phyloP scores from a whole-genome alignment of 2,888 invertebrate species.

The Stegana nigrithorax region DNA sequence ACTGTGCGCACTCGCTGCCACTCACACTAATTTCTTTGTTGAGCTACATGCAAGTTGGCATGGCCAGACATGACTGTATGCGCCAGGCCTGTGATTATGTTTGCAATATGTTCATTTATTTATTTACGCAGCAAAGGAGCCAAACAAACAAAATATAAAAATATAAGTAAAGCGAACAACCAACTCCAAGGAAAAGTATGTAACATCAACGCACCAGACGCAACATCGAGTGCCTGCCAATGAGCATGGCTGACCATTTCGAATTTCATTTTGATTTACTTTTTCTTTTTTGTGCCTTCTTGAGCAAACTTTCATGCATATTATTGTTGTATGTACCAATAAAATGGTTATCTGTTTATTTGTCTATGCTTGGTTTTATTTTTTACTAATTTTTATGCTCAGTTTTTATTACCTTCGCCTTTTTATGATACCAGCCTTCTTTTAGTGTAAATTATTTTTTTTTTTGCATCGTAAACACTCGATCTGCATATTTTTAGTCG shows the following conservation, averaged over 20 bases:
- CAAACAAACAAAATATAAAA: no score
- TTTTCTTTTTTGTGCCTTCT: neutral
- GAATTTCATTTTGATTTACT: neutral
- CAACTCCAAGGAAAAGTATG: no score
- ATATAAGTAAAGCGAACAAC: no score
- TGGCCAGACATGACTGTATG: conserved; percentile 53
- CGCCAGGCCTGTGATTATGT: conserved; percentile 53
- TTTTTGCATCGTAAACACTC: neutral
- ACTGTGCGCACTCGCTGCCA: conserved; percentile 5
- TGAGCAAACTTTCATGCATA: neutral
- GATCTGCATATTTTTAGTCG: no score
- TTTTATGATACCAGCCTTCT: neutral
- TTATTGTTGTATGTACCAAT: neutral
- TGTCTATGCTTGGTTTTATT: neutral
- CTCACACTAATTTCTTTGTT: conserved; percentile 59
- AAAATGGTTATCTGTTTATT: neutral
- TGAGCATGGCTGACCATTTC: neutral
- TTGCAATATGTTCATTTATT: conserved; percentile 60
- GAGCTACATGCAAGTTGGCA: conserved; percentile 54
- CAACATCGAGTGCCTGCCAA: neutral
- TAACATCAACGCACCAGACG: no score
- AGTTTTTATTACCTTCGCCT: neutral
- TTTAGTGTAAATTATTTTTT: neutral
- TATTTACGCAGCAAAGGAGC: conserved; percentile 46
- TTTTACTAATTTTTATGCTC: neutral